A percentile compares a stretch with the other conserved stretches of the same genome.
Conservation (phyloP, 2,113 vertebrate genomes). For the Rhadina sibilatrix region DNA sequence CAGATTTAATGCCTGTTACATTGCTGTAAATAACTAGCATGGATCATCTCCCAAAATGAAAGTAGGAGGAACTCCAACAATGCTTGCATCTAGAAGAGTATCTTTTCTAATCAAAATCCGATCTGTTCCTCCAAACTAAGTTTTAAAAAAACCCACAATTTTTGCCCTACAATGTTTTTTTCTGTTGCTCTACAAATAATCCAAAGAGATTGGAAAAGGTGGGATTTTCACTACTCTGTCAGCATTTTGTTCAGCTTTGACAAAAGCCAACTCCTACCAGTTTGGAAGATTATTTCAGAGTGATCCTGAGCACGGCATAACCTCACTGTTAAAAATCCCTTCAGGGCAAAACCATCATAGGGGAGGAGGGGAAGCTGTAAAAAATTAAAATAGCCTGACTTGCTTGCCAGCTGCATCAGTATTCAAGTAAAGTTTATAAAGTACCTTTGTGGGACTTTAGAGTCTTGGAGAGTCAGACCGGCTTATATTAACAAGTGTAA, state of each 20-base stretch:
- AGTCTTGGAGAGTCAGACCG: not conserved
- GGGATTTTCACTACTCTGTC: not conserved
- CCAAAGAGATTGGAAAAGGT: not conserved
- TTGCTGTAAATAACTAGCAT: not conserved
- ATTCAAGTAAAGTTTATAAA: slow-evolving; percentile 69
- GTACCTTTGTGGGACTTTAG: slow-evolving; percentile 29
- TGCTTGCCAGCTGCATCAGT: slow-evolving; percentile 32
- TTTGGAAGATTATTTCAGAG: slow-evolving; percentile 13
- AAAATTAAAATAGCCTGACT: slow-evolving; percentile 2
- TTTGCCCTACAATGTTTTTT: not conserved
- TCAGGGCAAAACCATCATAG: not conserved
- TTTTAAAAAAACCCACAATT: not conserved
- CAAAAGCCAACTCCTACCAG: not conserved
- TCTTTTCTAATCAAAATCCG: not conserved
- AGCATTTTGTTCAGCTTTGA: not conserved
- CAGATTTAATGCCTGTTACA: not conserved
- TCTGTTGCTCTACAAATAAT: not conserved
- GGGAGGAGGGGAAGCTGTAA: not conserved
- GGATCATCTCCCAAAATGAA: not conserved
- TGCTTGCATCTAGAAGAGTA: not conserved
- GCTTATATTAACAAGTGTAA: slow-evolving; percentile 33
- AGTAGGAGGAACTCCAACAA: not conserved
- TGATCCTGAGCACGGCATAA: not conserved
- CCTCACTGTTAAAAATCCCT: slow-evolving; percentile 41
- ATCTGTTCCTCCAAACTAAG: not conserved